Base-by-base conservation (phyloP, 2,113 vertebrate species). In the Indri indri region DNA sequence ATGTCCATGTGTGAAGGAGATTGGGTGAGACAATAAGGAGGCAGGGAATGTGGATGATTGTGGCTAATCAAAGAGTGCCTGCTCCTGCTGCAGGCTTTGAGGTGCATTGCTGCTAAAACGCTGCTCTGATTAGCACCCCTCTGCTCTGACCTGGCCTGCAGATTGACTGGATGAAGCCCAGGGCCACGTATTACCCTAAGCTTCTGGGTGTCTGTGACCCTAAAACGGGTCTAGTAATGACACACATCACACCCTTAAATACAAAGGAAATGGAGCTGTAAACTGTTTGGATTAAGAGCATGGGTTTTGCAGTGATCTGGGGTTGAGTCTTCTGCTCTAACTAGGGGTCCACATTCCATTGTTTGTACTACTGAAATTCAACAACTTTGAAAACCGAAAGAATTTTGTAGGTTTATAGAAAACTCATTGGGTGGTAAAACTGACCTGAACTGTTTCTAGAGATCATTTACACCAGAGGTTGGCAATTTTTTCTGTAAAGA, bases 21-120 rank as follows among this genome's bases (percentile, higher is more conserved):
- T 34, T 20, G 14, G 59, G 59, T 18, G 8, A 71, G 37, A 47
- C 34, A 9, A 34, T 8, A 63, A 10, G 23, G 23, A 74, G 61
- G 12, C n/a, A 37, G 40, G 54, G 23, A 13, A 2, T 34, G 0
- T 11, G 5, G 57, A 23, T 42, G 54, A 37, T 9, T 50, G 42
- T 34, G 20, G 27, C 50, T 66, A 18, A 40, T 8, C 6, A 23
- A 10, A 66, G 45, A 34, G 40, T 0, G 3, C 10, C 7, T 0
- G 3, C 22, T 71, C 57, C 74, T 23, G 32, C 50, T 47, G 6
- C 27, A 50, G 30, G 30, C 22, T 77, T 32, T 18, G 25, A 42
- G 18, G 42, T 18, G 12, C 14, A 1, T 18, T 20, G 10, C 5
- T 30, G 7, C 18, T 20, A 81, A 52, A n/a, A 61, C 25, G 5